These are phyloP conservation scores for Diceros bicornis DNA, from an alignment of 2,797 vertebrate genomes.

Conservation along the genomic window DNA sequence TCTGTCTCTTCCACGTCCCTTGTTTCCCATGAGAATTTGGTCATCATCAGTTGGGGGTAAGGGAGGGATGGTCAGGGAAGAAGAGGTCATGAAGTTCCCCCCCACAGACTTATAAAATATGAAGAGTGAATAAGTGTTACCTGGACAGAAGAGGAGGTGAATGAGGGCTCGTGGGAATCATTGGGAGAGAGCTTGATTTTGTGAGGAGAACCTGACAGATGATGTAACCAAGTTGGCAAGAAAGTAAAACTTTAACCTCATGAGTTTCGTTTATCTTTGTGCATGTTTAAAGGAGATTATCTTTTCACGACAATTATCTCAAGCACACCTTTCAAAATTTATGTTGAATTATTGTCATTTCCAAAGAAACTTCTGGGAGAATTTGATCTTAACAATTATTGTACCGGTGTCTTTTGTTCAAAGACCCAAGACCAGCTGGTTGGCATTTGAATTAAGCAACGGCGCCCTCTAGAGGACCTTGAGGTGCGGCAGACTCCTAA, in stretches of 20 bases:
- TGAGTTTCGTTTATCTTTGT: neutral
- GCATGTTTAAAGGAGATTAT: neutral
- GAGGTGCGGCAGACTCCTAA: neutral
- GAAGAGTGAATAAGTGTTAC: neutral
- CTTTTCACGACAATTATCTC: neutral
- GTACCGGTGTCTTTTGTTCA: neutral
- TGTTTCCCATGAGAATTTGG: neutral
- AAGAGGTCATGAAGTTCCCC: neutral
- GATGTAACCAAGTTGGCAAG: neutral
- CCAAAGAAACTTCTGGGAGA: neutral
- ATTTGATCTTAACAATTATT: neutral
- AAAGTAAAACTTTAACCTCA: neutral
- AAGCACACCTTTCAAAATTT: neutral
- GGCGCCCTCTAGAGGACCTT: constrained; percentile 68
- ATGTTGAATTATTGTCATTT: neutral
- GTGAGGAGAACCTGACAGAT: neutral
- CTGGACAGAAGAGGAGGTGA: neutral
- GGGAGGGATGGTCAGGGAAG: neutral
- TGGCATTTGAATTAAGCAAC: constrained; percentile 39
- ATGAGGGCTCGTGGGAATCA: neutral
- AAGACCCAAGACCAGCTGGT: neutral
- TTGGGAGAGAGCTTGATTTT: neutral
- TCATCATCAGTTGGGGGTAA: neutral
- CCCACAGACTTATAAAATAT: neutral
- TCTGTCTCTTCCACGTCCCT: neutral